Evolutionary conservation across 1,140 invertebrate species (phyloP), one percentile per base, ranked within the genome.

Genomic region (Drosophila albomicans): DNA sequence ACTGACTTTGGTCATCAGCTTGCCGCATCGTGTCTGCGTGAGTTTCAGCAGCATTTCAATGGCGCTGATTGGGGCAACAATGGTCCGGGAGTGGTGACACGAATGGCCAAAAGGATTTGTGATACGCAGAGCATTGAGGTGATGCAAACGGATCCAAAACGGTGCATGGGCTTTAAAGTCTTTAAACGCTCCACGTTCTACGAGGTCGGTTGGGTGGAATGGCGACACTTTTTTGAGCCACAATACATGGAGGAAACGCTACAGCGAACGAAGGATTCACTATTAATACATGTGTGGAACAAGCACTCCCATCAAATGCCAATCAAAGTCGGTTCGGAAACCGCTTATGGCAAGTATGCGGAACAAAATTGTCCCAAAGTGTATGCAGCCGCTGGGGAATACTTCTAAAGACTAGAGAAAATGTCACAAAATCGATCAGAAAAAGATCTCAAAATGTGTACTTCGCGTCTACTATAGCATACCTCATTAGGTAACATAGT

Each of bases 81-180:
- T 80, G 96, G 96, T 0, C 96, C 96, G 1, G 95, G 95, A 0
- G 95, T 96, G 0, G 94, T 97, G 5, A 96, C 95, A 0, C 93
- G 95, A 43, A 93, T 94, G 0, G 82, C 96, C 2, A 92, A 94
- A 75, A 93, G 94, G 58, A 80, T 94, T 7, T 96, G 96, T 66
- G 85, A 92, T 1, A 94, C 93, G 0, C 85, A 93, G 57, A 92
- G 94, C 6, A 92, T 94, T 0, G 87, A 86, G 13, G 75, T 94
- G 25, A 96, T 96, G 95, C 93, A 93, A 1, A 76, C 91, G 1
- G 91, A 93, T 45, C 54, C 38, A 0, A 85, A 81, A 64, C 93
- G 93, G 4, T 96, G 96, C 69, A 91, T 93, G 62, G 95, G 95
- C 46, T 96, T 96, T 72, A 93, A 90, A 11, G 94, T 96, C 1